phyloP scores from a whole-genome alignment of 2,113 vertebrate genomes.

The Mus pahari region DNA sequence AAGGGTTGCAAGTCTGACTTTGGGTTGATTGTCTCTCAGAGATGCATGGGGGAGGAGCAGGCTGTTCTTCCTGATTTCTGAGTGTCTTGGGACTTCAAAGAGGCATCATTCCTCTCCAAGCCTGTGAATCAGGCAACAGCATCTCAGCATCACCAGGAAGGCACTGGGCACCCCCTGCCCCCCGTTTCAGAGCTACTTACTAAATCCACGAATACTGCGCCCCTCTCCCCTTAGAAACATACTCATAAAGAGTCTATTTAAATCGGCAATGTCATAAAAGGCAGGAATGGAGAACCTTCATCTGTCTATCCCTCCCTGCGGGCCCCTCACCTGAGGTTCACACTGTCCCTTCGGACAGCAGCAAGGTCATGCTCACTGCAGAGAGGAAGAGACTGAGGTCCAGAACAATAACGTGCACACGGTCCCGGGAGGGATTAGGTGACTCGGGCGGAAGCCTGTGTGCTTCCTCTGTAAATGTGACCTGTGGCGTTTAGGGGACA shows the following conservation, averaged over 20 bases:
- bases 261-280: neutral
- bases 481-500: neutral
- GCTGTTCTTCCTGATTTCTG: neutral
- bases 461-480: neutral
- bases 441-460: no score
- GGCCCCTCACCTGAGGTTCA: neutral
- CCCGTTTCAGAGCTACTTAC: neutral
- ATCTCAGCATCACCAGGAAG: neutral
- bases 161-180: no score
- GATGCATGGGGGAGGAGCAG: neutral
- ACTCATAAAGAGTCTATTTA: neutral
- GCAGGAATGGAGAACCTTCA: neutral
- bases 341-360: neutral
- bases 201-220: neutral
- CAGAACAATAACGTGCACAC: neutral
- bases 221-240: neutral
- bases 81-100: neutral
- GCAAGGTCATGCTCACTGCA: no score
- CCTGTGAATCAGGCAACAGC: neutral
- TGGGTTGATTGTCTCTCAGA: neutral
- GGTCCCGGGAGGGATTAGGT: no score
- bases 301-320: neutral
- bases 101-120: neutral
- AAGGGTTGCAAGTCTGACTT: neutral
- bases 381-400: neutral